These are phyloP conservation scores for Chloroceryle aenea DNA, from an alignment of 2,113 vertebrate genomes.

Conservation along the genomic window DNA sequence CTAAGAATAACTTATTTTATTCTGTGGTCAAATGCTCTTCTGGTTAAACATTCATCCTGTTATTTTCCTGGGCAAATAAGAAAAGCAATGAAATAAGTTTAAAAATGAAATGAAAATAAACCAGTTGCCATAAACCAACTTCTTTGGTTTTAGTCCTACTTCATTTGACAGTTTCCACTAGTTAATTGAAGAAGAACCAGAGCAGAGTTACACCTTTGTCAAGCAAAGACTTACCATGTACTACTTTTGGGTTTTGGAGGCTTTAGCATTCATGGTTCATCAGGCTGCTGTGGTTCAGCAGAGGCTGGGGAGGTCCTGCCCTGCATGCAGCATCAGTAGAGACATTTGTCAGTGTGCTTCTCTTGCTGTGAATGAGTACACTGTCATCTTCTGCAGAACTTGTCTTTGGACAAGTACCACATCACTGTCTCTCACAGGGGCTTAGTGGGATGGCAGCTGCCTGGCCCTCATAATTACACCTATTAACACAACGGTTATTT, in stretches of 20 bases:
- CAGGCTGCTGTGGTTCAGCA: neutral
- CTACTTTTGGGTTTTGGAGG: neutral
- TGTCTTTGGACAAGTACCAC: neutral
- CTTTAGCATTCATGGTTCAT: rapidly evolving
- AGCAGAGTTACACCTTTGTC: neutral
- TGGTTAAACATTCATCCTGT: neutral
- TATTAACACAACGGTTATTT: neutral
- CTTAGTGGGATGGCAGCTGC: neutral
- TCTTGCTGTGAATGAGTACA: neutral
- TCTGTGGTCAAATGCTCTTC: neutral
- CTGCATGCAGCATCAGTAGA: neutral
- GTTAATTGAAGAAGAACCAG: neutral
- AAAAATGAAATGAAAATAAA: neutral
- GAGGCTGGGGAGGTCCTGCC: neutral
- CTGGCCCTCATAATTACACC: neutral
- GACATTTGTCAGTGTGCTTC: rapidly evolving
- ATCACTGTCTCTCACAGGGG: neutral
- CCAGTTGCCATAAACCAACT: neutral
- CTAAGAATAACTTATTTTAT: neutral
- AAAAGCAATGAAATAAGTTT: neutral
- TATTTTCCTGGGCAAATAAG: neutral
- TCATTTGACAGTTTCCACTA: neutral
- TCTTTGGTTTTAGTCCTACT: neutral
- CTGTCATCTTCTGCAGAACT: neutral
- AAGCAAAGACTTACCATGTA: neutral